Evolutionary conservation across 2,888 invertebrate genomes (phyloP), one percentile per base, ranked within the genome.

Genomic region (Tethea ocularis): DNA sequence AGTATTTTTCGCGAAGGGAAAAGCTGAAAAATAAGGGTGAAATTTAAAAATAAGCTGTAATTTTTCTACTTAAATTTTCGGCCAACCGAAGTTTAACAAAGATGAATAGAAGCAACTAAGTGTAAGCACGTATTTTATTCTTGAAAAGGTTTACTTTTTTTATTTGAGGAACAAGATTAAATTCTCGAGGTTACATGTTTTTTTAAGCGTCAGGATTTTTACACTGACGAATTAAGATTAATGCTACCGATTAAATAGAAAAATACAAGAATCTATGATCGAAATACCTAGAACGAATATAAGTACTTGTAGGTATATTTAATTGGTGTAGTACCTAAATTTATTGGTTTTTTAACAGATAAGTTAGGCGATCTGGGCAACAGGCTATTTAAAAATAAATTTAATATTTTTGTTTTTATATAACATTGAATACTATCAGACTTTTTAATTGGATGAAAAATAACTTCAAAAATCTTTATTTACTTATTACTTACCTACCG

Each of bases 1-100:
- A 67, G 68, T 74, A 74, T 72, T 74, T 77, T 77, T 76, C 72
- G 75, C 72, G 65, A 73, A 71, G 73, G 60, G 61, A 68, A 72
- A 63, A 72, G 68, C 69, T 72, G 71, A 67, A 69, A 71, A 75
- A 77, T 78, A 77, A 69, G 66, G 60, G 55, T 51, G 61, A 65
- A 63, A 69, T 69, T 70, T 67, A 46, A 46, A 46, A 46, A 46
- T 68, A 69, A 69, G 74, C 62, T 63, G 68, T 65, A 70, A 70
- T 71, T 68, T 74, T 72, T 72, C 61, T 60, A 61, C 68, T 69
- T 65, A 66, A 67, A 70, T 69, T 74, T 73, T 71, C 41, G 67
- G 64, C 64, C 62, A 63, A 61, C 62, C 60, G 61, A 72, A 74
- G 68, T 72, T 67, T 63, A 69, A 73, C 71, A 33, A 26, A 22